Evolutionary conservation across 2,888 invertebrate genomes (phyloP).

Genomic region (Branchipolynoe longqiensis): DNA sequence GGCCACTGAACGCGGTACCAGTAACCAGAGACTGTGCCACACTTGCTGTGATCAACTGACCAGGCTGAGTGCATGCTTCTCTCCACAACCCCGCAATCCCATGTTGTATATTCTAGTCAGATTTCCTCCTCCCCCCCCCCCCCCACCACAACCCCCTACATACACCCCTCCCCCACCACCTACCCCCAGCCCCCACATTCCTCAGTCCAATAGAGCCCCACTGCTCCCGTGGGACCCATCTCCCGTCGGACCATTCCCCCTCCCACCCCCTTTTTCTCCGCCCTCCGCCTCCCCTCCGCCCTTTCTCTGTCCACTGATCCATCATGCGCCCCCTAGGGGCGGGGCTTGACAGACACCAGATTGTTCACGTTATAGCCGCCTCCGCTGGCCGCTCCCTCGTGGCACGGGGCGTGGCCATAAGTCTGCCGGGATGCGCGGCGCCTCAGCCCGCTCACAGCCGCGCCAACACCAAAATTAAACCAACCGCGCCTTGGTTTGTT

Average conservation of each 20-base stretch:
- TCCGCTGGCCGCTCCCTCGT: not conserved
- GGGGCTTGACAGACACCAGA: constrained; percentile 17
- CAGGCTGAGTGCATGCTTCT: no score
- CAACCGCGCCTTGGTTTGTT: no score
- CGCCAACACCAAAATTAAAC: no score
- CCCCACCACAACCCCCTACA: no score
- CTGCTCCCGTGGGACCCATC: not conserved
- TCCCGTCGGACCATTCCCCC: not conserved
- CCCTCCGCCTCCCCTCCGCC: not conserved
- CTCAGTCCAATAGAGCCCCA: not conserved
- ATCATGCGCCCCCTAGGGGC: constrained; percentile 1
- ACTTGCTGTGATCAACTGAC: no score
- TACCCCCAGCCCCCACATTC: not conserved
- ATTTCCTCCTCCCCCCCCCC: no score
- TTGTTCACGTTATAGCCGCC: constrained; percentile 24
- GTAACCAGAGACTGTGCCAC: no score
- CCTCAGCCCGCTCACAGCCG: no score
- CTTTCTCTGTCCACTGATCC: constrained; percentile 1
- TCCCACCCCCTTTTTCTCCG: not conserved
- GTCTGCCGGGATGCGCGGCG: not conserved
- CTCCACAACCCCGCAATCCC: no score
- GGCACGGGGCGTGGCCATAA: not conserved
- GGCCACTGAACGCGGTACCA: no score
- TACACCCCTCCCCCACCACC: no score
- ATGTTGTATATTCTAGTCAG: no score